These are phyloP conservation scores for Archilochus colubris DNA, from an alignment of 2,113 vertebrate genomes.

Conservation along the genomic window DNA sequence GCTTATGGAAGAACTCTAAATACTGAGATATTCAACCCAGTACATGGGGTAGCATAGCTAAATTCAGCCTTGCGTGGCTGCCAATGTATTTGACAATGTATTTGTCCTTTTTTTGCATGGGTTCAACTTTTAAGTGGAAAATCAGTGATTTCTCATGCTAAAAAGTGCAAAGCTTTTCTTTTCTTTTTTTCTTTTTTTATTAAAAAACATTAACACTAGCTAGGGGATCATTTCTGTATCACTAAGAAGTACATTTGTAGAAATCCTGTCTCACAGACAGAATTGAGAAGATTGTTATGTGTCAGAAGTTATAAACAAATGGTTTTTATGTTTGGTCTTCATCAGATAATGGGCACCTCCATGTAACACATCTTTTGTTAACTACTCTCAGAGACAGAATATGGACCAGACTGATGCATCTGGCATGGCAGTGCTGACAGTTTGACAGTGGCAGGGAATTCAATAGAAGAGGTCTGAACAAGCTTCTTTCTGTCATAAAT, in stretches of 20 bases:
- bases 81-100: not conserved
- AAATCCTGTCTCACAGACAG: not conserved
- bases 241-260: not conserved
- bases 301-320: not conserved
- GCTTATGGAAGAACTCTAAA: not conserved
- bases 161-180: not conserved
- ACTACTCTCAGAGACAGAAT: not conserved
- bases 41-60: not conserved
- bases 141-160: not conserved
- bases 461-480: not conserved
- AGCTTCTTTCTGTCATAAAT: not conserved
- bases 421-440: not conserved
- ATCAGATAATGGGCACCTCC: not conserved
- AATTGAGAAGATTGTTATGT: not conserved
- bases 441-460: not conserved
- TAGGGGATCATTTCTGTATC: not conserved
- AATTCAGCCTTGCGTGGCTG: not conserved
- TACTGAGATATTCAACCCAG: not conserved
- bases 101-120: not conserved
- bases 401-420: not conserved
- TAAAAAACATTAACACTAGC: not conserved
- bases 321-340: not conserved
- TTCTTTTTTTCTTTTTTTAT: not conserved
- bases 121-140: not conserved
- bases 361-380: not conserved